A percentile compares a stretch with the other conserved stretches of the same genome.
Evolutionary conservation across 2,113 vertebrate species (phyloP).

Genomic region (Nestor notabilis): DNA sequence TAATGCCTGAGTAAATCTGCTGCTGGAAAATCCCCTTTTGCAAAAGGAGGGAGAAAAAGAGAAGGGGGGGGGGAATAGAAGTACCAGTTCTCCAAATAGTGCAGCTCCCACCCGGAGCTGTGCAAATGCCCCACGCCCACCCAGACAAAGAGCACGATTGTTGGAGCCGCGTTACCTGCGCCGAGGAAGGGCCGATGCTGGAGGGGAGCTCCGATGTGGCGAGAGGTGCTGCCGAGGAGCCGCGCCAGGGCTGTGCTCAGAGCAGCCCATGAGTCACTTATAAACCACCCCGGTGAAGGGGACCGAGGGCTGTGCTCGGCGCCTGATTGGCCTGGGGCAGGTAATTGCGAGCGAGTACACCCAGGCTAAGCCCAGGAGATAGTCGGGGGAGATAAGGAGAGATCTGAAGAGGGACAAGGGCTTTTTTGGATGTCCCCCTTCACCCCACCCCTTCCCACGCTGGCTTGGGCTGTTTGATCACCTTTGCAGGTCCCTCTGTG

Average conservation of each 20-base stretch:
- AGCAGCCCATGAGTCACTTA: slow-evolving; percentile 80
- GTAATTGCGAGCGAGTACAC: slow-evolving; percentile 79
- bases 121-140: slow-evolving; percentile 67
- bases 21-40: slow-evolving; percentile 23
- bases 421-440: slow-evolving; percentile 71
- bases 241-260: slow-evolving; percentile 71
- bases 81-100: slow-evolving; percentile 46
- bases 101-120: slow-evolving; percentile 62
- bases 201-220: slow-evolving; percentile 68
- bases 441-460: background rate
- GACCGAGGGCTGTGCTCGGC: slow-evolving; percentile 74
- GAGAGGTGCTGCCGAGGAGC: slow-evolving; percentile 69
- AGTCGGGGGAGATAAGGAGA: slow-evolving; percentile 78
- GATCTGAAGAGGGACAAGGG: slow-evolving; percentile 76
- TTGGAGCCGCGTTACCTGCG: slow-evolving; percentile 66
- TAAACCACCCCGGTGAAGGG: slow-evolving; percentile 80
- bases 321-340: slow-evolving; percentile 79
- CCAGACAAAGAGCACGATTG: slow-evolving; percentile 71
- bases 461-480: slow-evolving; percentile 76
- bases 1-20: slow-evolving; percentile 61
- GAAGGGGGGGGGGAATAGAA: background rate
- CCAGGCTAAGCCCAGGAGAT: slow-evolving; percentile 77
- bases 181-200: slow-evolving; percentile 34
- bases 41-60: background rate
- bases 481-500: slow-evolving; percentile 67